phyloP scores from a whole-genome alignment of 2,113 vertebrate genomes.

The Triplophysa siluroides region DNA sequence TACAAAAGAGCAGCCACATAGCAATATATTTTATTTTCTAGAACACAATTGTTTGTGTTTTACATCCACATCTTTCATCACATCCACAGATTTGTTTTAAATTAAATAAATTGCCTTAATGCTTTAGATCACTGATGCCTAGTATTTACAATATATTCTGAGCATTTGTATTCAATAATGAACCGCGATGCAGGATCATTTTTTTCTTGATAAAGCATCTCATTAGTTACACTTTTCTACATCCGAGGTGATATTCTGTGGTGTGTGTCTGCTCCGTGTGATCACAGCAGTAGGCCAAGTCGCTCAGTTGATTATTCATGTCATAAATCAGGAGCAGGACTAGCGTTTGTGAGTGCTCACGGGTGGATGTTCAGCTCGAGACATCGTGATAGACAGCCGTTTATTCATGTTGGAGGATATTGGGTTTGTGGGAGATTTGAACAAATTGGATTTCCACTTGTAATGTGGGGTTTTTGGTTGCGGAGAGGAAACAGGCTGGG shows the following conservation, averaged over 20 bases:
- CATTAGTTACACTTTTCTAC: conserved; percentile 7
- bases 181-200: conserved; percentile 1
- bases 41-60: not conserved
- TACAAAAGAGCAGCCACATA: not conserved
- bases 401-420: conserved; percentile 18
- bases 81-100: not conserved
- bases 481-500: conserved; percentile 16
- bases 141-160: conserved; percentile 4
- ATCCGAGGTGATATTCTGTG: conserved; percentile 18
- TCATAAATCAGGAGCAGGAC: conserved; percentile 17
- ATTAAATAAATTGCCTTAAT: not conserved
- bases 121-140: not conserved
- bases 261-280: conserved; percentile 33
- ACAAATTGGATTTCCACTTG: conserved; percentile 41
- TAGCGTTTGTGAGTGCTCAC: conserved; percentile 4
- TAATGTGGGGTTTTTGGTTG: conserved; percentile 20
- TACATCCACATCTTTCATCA: not conserved
- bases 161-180: not conserved
- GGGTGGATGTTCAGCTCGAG: conserved; percentile 21
- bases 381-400: conserved; percentile 35
- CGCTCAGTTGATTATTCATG: conserved; percentile 32
- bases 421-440: conserved; percentile 27
- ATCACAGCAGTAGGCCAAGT: conserved; percentile 32
- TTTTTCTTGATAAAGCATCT: not conserved
- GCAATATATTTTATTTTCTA: not conserved